phyloP scores from a whole-genome alignment of 2,113 vertebrate genomes.

The Scalopus aquaticus region DNA sequence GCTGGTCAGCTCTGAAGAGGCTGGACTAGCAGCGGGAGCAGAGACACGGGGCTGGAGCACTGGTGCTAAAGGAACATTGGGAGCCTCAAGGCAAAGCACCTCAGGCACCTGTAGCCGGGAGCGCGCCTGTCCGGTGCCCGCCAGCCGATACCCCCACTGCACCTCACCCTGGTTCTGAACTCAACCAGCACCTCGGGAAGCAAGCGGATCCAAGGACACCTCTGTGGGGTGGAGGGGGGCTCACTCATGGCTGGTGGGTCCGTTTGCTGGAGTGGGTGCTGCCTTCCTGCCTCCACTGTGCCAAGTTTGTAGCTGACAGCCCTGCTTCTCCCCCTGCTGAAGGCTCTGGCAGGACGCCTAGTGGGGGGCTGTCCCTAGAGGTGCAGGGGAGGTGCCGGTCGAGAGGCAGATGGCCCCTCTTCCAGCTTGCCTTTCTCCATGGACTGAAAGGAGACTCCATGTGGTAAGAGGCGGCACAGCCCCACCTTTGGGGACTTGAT shows the following conservation, averaged over 20 bases:
- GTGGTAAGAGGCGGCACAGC: neutral
- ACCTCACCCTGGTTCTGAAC: too few species aligned
- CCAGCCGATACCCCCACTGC: too few species aligned
- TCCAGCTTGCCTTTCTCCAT: neutral
- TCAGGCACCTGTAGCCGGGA: too few species aligned
- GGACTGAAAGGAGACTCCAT: neutral
- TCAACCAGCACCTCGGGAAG: neutral
- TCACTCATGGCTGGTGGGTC: neutral
- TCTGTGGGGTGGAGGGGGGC: too few species aligned
- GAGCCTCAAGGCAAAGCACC: too few species aligned
- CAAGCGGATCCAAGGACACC: neutral
- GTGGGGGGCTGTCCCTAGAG: neutral
- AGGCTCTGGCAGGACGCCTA: neutral
- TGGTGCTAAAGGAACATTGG: too few species aligned
- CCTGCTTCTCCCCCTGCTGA: too few species aligned
- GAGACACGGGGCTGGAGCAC: too few species aligned
- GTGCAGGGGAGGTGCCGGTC: rapidly evolving
- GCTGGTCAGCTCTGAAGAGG: too few species aligned
- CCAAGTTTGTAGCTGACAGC: neutral
- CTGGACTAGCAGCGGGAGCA: too few species aligned
- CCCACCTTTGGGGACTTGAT: slow-evolving; percentile 8
- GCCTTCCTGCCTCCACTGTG: neutral
- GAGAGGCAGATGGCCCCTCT: neutral
- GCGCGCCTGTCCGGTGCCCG: too few species aligned
- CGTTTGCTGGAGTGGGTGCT: neutral